Base-by-base conservation (phyloP, 2,888 invertebrate genomes). In the Anthrax anthrax region DNA sequence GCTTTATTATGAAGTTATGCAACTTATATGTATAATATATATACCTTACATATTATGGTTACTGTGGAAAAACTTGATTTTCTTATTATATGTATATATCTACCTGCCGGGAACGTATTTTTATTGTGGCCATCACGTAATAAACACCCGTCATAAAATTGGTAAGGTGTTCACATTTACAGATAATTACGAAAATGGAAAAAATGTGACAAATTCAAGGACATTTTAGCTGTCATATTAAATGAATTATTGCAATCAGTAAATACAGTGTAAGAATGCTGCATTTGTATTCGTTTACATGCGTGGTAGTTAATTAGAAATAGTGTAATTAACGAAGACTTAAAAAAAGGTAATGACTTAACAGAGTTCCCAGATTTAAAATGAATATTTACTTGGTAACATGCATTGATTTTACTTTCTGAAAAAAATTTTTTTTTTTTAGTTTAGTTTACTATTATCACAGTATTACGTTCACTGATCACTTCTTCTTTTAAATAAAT, bases 71-170 rank as follows among this genome's bases (percentile, higher is more conserved):
- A 45, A 45, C 34, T 40, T 45, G 44, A 39, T 45, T 40, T 45
- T 45, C 16, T 36, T 16, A n/a, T 18, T 14, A n/a, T 34, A 18
- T 9, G n/a, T n/a, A n/a, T n/a, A 39, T 16, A 23, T 23, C 18
- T 37, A 12, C 18, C 41, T 37, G 32, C 18, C 18, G 17, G 18
- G 17, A 9, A 34, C 29, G 13, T 32, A 12, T 32, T 36, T 47
- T 48, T 47, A 50, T 50, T 50, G 50, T 50, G 48, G 44, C 47
- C 44, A 50, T 50, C 50, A 50, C 50, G 50, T 50, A 50, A 50
- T 50, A 42, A 39, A 46, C 44, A 48, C 41, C 44, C 37, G 19
- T 44, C 47, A 50, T 50, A 46, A 47, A 50, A 46, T 50, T 50
- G 39, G 39, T 39, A 39, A 39, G 23, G 18, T 17, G 39, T 39